Evolutionary conservation across 2,113 vertebrate genomes (phyloP).

Genomic region (Gopherus flavomarginatus): DNA sequence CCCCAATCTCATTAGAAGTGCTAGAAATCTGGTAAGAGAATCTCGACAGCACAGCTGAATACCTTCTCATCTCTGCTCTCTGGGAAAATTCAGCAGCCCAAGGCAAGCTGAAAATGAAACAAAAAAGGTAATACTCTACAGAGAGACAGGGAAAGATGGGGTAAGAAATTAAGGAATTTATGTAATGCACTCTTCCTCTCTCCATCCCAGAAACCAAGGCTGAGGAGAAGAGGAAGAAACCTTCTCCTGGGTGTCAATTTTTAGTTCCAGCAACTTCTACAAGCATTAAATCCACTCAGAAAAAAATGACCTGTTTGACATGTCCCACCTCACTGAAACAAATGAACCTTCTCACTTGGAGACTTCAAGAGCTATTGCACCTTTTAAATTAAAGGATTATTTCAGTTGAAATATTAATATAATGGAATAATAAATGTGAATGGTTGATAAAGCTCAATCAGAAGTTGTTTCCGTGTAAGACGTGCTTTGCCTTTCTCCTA

Average conservation of each 20-base stretch:
- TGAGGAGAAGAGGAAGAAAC: background rate
- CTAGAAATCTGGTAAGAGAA: background rate
- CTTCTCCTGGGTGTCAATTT: background rate
- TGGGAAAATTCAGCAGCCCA: background rate
- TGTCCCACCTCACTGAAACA: background rate
- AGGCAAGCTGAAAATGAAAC: background rate
- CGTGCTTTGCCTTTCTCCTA: conserved; percentile 16
- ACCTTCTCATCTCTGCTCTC: background rate
- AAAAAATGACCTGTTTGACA: background rate
- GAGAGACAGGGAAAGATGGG: background rate
- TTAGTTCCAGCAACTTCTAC: background rate
- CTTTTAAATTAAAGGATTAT: background rate
- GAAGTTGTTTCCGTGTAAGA: background rate
- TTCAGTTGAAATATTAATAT: background rate
- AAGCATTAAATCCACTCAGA: background rate
- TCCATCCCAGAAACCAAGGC: rapidly evolving
- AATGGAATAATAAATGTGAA: background rate
- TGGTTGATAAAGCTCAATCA: conserved; percentile 10
- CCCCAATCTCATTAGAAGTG: background rate
- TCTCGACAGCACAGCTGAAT: background rate
- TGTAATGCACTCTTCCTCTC: background rate
- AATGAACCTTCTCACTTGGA: background rate
- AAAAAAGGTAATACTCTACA: background rate
- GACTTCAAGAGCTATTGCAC: background rate
- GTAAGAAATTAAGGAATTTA: background rate